A percentile compares a stretch with the other conserved stretches of the same genome.
phyloP scores from a whole-genome alignment of 2,888 invertebrate species.

The Cephus rjabovi region DNA sequence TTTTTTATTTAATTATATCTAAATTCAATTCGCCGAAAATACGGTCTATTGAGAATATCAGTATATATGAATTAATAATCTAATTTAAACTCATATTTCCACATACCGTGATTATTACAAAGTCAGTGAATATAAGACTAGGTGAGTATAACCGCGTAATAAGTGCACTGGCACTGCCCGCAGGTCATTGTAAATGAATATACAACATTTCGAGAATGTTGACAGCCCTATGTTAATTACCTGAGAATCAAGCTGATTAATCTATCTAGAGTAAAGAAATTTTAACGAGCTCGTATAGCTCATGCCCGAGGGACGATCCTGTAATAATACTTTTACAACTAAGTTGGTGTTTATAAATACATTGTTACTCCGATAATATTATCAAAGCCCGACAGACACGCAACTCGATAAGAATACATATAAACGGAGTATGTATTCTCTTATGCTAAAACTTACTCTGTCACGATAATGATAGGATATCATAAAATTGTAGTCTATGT shows the following conservation, averaged over 20 bases:
- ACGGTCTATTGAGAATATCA: too few species aligned
- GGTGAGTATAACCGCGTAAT: background rate
- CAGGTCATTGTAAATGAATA: background rate
- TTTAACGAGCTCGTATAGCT: background rate
- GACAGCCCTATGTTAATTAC: background rate
- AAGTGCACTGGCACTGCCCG: background rate
- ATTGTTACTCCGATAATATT: background rate
- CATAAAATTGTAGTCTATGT: too few species aligned
- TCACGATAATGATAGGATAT: too few species aligned
- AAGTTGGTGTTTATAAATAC: background rate
- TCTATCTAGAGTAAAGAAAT: background rate
- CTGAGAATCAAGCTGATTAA: background rate
- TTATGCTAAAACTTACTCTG: too few species aligned
- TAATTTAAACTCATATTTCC: background rate
- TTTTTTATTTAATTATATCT: background rate
- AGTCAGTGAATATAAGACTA: background rate
- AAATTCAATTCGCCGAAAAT: background rate
- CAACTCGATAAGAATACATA: background rate
- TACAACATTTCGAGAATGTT: background rate
- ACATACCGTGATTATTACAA: background rate
- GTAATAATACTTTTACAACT: background rate
- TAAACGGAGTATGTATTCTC: too few species aligned
- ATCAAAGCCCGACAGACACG: background rate
- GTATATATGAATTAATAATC: too few species aligned
- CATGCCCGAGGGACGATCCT: background rate